A percentile compares a stretch with the other conserved stretches of the same genome.
Conservation (phyloP, 2,797 vertebrate genomes). For the Propithecus perrieri region DNA sequence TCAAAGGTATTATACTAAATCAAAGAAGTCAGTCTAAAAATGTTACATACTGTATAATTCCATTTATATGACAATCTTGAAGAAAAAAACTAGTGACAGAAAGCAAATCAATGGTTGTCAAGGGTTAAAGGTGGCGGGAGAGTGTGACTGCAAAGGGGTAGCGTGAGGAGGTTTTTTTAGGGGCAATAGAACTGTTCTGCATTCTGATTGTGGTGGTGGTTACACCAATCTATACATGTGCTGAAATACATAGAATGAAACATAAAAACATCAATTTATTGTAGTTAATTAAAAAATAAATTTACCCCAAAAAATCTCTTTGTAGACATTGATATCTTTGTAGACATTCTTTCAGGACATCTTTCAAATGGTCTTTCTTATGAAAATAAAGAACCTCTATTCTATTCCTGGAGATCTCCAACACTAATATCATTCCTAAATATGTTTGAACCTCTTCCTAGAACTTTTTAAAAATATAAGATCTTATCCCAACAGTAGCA, state of each 20-base stretch:
- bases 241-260: not conserved
- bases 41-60: not conserved
- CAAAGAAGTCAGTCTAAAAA: not conserved
- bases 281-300: not conserved
- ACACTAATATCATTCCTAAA: not conserved
- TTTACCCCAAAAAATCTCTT: not conserved
- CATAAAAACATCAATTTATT: not conserved
- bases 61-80: not conserved
- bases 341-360: not conserved
- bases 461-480: not conserved
- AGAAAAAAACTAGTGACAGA: not conserved
- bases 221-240: not conserved
- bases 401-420: not conserved
- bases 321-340: not conserved
- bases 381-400: conserved; percentile 41
- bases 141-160: not conserved
- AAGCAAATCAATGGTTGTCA: not conserved
- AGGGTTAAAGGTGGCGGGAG: not conserved
- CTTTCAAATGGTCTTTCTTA: conserved; percentile 30
- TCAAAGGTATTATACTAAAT: not conserved
- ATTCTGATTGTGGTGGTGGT: not conserved
- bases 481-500: not conserved
- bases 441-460: not conserved
- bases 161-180: not conserved
- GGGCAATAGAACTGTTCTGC: not conserved